Base-by-base conservation (phyloP, 2,113 vertebrate species). In the Noctilio leporinus region DNA sequence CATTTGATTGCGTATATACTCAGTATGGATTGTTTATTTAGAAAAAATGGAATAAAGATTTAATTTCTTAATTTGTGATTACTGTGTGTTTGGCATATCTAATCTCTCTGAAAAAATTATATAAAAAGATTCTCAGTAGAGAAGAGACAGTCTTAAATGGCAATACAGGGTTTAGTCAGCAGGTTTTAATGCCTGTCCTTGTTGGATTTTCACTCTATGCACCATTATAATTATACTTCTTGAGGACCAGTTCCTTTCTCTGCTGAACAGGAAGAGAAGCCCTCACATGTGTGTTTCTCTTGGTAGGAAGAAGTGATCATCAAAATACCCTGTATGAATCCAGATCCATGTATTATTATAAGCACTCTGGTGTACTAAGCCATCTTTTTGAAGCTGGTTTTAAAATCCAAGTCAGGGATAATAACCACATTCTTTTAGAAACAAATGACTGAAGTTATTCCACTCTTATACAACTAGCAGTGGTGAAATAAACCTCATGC, bases 401-500 rank as follows among this genome's bases (percentile, higher is more conserved):
- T 70, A 30, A 82, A 62, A 6, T 72, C 40, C 55, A 59, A 92
- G 40, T 73, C 43, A 22, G 20, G 87, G 89, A 49, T 80, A 85
- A 35, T 65, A 96, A 75, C 17, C 67, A 72, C 24, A 70, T 64
- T 82, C 53, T 86, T 96, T 93, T 57, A 93, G 83, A 94, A 97
- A 83, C 43, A 95, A 96, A 96, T 95, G 94, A 78, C 67, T 82
- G 40, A 15, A 49, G 1, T 6, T 70, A 77, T 20, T 96, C 95
- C 11, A 96, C 5, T 95, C 5, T 14, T 69, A 84, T 88, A 94
- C 17, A 96, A 75, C 7, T 47, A 7, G 76, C 16, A 84, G 65
- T 33, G 49, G 72, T 69, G 95, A 96, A 96, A 80, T 55, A 97
- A 96, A 95, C 5, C 20, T 67, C 91, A 85, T 15, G 64, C 69